Evolutionary conservation across 2,113 vertebrate genomes (phyloP).

Genomic region (Hoplias malabaricus): DNA sequence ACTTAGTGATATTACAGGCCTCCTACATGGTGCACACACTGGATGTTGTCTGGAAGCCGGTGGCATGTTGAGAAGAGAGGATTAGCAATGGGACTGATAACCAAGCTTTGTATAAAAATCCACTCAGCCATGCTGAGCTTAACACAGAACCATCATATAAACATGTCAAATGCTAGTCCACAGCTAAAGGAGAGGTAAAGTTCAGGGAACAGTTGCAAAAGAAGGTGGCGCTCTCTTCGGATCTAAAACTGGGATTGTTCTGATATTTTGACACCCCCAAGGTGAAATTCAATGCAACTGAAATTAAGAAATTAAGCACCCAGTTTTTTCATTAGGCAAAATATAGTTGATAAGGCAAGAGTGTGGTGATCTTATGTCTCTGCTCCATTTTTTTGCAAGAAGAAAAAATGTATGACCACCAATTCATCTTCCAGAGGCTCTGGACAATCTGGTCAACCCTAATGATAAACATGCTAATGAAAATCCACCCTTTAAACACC

Average conservation of each 20-base stretch:
- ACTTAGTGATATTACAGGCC: background rate
- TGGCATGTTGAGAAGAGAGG: slow-evolving; percentile 9
- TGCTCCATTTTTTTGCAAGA: no score
- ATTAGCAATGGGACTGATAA: slow-evolving; percentile 20
- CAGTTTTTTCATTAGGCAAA: no score
- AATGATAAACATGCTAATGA: no score
- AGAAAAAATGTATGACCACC: no score
- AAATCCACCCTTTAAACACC: no score
- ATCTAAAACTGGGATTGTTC: background rate
- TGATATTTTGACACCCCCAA: background rate
- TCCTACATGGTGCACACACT: background rate
- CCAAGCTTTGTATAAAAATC: slow-evolving; percentile 32
- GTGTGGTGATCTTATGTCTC: no score
- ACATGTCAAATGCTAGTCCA: background rate
- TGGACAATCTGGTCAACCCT: no score
- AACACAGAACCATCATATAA: slow-evolving; percentile 20
- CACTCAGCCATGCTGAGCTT: slow-evolving; percentile 38
- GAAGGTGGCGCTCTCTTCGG: background rate
- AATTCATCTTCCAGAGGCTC: no score
- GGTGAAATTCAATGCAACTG: background rate
- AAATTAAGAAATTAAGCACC: no score
- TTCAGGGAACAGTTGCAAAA: no score
- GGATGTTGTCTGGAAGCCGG: background rate
- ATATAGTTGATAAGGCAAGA: no score
- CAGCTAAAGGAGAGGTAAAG: background rate